Base-by-base conservation (phyloP, 1,140 invertebrate genomes). In the Leptinotarsa defecta region DNA sequence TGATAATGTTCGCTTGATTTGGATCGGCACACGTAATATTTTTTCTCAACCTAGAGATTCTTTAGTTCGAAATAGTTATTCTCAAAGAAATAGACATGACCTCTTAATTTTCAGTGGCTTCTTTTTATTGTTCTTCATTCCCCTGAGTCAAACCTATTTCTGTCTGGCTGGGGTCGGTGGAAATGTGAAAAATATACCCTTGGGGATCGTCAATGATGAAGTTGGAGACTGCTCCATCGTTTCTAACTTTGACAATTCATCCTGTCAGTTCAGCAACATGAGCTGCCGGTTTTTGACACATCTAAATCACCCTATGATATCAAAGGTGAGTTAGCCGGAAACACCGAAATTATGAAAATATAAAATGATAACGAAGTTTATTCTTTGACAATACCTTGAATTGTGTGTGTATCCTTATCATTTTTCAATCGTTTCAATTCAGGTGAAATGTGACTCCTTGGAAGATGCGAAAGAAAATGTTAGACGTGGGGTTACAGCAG, bases 111-210 rank as follows among this genome's bases (percentile, higher is more conserved):
- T 67, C 85, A 95, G 94, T 4, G 91, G 93, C 8, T 85, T 95
- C 11, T 81, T 93, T 68, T 97, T 97, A 83, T 91, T 95, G 65
- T 87, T 96, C 48, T 78, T 95, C 43, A 91, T 97, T 78, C 96
- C 96, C 2, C 87, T 95, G 3, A 84, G 96, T 8, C 91, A 96
- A 88, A 87, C 94, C n/a, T 86, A 90, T 6, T 86, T 93, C 1
- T 97, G 96, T 84, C 94, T 95, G 85, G 78, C 92, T 34, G 91
- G 94, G 15, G 91, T 97, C 67, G 95, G 95, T 11, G 88, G 89
- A 22, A 92, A 95, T 77, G 94, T 95, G 0, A 89, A 88, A 73
- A 88, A 91, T 52, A 86, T 97, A 0, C 86, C 87, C 11, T 78
- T 97, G 15, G 95, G 90, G 0, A 86, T 98, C 0, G 91, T 96